phyloP scores from a whole-genome alignment of 30 jellyfish, hydroid and myxozoan genomes.

The Catostylus mosaicus region DNA sequence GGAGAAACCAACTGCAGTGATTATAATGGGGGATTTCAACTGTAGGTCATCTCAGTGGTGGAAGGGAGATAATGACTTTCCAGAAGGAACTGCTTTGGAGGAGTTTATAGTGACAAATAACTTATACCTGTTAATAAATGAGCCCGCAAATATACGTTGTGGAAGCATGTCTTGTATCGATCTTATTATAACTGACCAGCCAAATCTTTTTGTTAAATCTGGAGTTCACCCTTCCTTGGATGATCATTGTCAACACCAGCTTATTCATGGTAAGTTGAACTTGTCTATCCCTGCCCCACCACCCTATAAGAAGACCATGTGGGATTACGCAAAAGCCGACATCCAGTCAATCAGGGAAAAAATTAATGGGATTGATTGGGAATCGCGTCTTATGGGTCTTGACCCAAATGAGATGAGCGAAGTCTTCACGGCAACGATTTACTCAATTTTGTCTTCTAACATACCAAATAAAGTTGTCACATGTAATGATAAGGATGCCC shows the following conservation, averaged over 20 bases:
- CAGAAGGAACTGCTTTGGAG: constrained; percentile 25
- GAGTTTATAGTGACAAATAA: constrained; percentile 24
- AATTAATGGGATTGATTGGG: constrained; percentile 34
- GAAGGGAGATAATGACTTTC: constrained; percentile 10
- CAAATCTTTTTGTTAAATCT: too few relatives aligned
- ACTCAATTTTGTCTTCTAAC: constrained; percentile 1
- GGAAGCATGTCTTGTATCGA: constrained; percentile 4
- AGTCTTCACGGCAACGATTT: too few relatives aligned
- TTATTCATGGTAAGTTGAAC: constrained; percentile 21
- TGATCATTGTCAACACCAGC: constrained; percentile 31
- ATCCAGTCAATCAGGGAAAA: constrained; percentile 12
- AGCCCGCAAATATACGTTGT: constrained; percentile 19
- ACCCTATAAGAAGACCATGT: constrained; percentile 29
- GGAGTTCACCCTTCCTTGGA: too few relatives aligned
- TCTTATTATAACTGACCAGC: too few relatives aligned
- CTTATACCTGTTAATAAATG: constrained; percentile 27
- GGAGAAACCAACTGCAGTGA: constrained; percentile 38
- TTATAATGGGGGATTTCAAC: too few relatives aligned
- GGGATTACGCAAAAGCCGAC: constrained; percentile 47
- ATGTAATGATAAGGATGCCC: constrained; percentile 50
- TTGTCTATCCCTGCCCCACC: constrained; percentile 39
- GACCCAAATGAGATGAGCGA: constrained; percentile 41
- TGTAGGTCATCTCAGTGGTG: too few relatives aligned
- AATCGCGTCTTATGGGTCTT: constrained; percentile 26
- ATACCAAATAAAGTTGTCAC: constrained; percentile 34